Percentiles rank a stretch among this genome's conserved stretches.
These are phyloP conservation scores for Allobates femoralis DNA, from an alignment of 2,797 vertebrate species.

Conservation along the genomic window DNA sequence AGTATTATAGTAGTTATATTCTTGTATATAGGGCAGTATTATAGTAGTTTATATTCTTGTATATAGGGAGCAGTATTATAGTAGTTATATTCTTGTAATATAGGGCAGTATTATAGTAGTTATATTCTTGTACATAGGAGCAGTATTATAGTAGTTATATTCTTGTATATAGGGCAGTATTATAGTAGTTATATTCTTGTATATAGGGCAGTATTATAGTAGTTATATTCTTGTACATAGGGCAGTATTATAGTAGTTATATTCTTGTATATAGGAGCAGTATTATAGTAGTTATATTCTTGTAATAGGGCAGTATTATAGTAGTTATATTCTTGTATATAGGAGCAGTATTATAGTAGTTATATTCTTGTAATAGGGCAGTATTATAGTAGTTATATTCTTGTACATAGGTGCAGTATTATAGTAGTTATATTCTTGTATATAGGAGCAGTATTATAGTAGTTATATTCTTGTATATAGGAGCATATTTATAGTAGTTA, in stretches of 20 bases:
- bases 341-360: neutral
- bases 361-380: too few species aligned
- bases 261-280: conserved; percentile 14
- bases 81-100: conserved; percentile 17
- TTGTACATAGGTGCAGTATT: neutral
- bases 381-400: too few species aligned
- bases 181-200: conserved; percentile 14
- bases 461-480: neutral
- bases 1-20: conserved; percentile 12
- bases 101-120: conserved; percentile 22
- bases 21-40: conserved; percentile 1
- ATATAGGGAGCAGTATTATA: conserved; percentile 19
- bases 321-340: neutral
- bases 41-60: conserved; percentile 27
- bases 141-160: conserved; percentile 22
- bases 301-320: conserved; percentile 9
- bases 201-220: conserved; percentile 13
- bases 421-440: neutral
- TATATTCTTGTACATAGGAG: conserved; percentile 1
- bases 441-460: neutral
- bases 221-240: conserved; percentile 23
- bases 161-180: neutral
- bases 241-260: conserved; percentile 22
- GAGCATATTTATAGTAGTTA: too few species aligned
- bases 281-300: conserved; percentile 24